Evolutionary conservation across 2,797 vertebrate genomes (phyloP), one percentile per base, ranked within the genome.

Genomic region (Tragopan temminckii): DNA sequence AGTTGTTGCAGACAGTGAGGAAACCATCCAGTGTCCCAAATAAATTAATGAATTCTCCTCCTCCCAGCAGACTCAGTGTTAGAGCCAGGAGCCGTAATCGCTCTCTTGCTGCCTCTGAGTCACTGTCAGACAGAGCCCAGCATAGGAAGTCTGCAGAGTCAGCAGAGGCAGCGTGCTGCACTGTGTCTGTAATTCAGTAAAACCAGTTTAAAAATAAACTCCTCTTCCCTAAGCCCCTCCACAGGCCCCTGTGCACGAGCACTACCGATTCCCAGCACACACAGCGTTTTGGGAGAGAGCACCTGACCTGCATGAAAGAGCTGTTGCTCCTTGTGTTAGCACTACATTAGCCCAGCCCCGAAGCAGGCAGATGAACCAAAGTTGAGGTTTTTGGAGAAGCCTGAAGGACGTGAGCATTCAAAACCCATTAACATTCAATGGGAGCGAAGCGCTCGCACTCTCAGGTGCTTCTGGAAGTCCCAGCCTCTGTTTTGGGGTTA

Each of bases 21-120:
- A 94, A 96, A 88, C 71, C 91, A 94, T 96, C 58, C 95, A 78
- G 79, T 93, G 91, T 90, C 95, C 94, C 94, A 94, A 95, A 95
- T 78, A 90, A 95, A 91, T 71, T 90, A 88, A 95, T 82, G 90
- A 86, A 94, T 93, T 96, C 5, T 84, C 92, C 92, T 95, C 83
- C 95, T 97, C 94, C 93, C 91, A 87, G 5, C 75, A 94, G 91
- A 72, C 88, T 87, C 89, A 3, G 4, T 0, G 24, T 52, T 27
- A 31, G 83, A 93, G 94, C 87, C 89, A 70, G 92, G 78, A 92
- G 89, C 85, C 1, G 52, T n/a, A 68, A 94, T 94, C 77, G 27
- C 38, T 3, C 85, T 89, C 74, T 25, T 14, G 92, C 83, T 80
- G 85, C 85, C 81, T 96, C 89, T 97, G 96, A 97, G 95, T 96